Percentiles rank a stretch among this genome's conserved stretches.
Conservation (phyloP, 2,888 invertebrate genomes). For the Gisinianus flammeolus region DNA sequence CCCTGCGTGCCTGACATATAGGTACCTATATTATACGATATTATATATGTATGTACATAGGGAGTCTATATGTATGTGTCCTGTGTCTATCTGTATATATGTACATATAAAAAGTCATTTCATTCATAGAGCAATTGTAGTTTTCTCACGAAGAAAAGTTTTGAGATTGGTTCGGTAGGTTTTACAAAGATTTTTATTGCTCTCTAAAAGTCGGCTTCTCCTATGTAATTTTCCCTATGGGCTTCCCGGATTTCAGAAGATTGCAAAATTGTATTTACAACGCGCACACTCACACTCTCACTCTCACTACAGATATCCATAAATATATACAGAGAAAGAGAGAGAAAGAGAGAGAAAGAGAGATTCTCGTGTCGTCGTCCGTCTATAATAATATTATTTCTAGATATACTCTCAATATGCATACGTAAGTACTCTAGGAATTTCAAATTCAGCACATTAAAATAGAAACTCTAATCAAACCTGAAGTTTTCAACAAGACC, state of each 20-base stretch:
- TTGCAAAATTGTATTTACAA: neutral
- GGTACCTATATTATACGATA: too few species aligned
- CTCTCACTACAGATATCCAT: neutral
- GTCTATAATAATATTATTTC: too few species aligned
- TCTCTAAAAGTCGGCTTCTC: constrained; percentile 20
- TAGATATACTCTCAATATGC: neutral
- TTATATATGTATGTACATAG: too few species aligned
- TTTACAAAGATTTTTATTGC: constrained; percentile 35
- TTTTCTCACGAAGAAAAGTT: constrained; percentile 12
- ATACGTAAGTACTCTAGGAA: neutral
- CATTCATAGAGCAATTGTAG: neutral
- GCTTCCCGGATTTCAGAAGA: neutral
- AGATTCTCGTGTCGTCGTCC: too few species aligned
- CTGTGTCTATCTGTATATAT: too few species aligned
- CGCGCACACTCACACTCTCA: neutral
- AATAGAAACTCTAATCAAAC: neutral
- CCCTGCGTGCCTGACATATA: too few species aligned
- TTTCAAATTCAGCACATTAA: neutral
- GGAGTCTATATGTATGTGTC: too few species aligned
- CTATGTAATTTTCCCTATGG: constrained; percentile 25
- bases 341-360: neutral
- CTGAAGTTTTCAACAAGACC: too few species aligned
- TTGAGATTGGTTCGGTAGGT: constrained; percentile 21
- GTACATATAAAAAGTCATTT: neutral
- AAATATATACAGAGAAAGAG: neutral